These are phyloP conservation scores for Panagrolaimus sp. DNA, from an alignment of 1,140 invertebrate genomes.

Conservation along the genomic window DNA sequence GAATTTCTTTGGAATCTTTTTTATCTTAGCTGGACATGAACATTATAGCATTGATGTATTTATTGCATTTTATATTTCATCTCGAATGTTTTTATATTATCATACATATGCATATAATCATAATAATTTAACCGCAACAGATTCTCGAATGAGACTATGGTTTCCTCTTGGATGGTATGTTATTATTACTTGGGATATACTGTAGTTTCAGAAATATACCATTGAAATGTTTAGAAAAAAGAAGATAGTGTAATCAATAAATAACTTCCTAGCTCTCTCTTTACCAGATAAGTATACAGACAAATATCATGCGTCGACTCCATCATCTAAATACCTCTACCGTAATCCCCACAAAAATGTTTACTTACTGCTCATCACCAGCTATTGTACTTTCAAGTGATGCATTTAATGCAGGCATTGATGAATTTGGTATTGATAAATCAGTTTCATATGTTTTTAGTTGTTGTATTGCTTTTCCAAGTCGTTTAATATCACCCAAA, in stretches of 20 bases:
- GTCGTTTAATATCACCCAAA: conserved; percentile 41
- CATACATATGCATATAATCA: conserved; percentile 62
- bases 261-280: too few species aligned
- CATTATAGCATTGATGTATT: conserved; percentile 99
- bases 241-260: too few species aligned
- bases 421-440: background rate
- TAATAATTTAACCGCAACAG: conserved; percentile 58
- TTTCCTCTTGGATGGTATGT: conserved; percentile 59
- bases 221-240: too few species aligned
- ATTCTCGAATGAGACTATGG: conserved; percentile 59
- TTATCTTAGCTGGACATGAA: conserved; percentile 95
- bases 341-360: too few species aligned
- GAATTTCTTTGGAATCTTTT: conserved; percentile 98
- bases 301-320: too few species aligned
- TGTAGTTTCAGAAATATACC: too few species aligned
- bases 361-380: background rate
- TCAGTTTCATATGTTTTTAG: conserved; percentile 20
- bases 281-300: too few species aligned
- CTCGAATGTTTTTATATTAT: conserved; percentile 61
- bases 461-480: conserved; percentile 24
- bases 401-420: background rate
- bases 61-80: conserved; percentile 64
- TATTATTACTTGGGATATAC: background rate
- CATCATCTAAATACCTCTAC: too few species aligned
- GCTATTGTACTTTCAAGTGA: background rate